Conservation (phyloP, 2,113 vertebrate species). For the Psittacus erithacus region DNA sequence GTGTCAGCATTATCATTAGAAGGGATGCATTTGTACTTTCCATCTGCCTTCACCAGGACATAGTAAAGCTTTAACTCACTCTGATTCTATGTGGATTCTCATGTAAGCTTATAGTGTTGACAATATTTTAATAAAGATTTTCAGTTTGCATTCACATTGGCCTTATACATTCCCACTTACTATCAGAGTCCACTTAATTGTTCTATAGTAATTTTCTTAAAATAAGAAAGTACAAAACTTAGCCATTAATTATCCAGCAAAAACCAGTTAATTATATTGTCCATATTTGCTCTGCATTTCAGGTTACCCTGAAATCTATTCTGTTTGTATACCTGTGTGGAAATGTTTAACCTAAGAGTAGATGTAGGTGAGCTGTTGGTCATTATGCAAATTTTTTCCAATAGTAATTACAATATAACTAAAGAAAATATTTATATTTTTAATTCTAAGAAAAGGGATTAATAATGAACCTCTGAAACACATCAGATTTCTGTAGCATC, state of each 20-base stretch:
- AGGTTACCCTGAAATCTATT: neutral
- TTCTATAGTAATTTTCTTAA: neutral
- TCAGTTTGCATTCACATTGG: neutral
- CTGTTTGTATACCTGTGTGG: neutral
- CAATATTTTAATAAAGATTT: neutral
- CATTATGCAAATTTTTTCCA: neutral
- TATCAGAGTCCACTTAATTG: neutral
- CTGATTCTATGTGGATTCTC: neutral
- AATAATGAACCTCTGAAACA: neutral
- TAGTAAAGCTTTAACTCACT: neutral
- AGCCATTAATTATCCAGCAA: neutral
- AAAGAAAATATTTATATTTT: neutral
- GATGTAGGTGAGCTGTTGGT: neutral
- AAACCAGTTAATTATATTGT: neutral
- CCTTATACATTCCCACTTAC: rapidly evolving
- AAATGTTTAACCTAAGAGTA: neutral
- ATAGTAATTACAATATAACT: neutral
- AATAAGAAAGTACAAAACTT: neutral
- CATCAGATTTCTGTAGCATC: neutral
- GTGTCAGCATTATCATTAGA: neutral
- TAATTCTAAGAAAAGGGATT: neutral
- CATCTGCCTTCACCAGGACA: neutral
- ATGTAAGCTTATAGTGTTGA: neutral
- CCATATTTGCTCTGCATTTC: neutral
- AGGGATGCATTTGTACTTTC: neutral